Conservation (phyloP, 2,797 vertebrate species). For the Gallirallus australis region DNA sequence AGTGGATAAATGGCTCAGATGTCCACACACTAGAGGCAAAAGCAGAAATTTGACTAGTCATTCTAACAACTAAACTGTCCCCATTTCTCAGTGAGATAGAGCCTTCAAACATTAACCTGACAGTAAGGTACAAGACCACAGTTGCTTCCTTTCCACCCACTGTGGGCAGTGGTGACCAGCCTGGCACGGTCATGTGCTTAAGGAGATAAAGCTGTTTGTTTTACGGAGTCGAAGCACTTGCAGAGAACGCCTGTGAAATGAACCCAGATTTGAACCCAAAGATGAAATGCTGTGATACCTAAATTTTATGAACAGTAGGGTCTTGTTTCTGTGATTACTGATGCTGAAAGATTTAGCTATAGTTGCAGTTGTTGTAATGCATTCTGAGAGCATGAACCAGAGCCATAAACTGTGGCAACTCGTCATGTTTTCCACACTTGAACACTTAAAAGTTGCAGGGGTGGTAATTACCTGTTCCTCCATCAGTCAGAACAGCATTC, state of each 20-base stretch:
- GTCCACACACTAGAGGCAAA: neutral
- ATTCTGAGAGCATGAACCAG: neutral
- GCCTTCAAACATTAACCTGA: neutral
- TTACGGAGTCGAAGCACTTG: neutral
- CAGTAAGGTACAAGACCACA: neutral
- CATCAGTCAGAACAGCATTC: neutral
- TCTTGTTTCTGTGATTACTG: neutral
- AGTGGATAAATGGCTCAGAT: neutral
- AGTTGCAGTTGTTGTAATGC: neutral
- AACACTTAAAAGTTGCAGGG: neutral
- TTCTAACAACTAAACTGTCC: neutral
- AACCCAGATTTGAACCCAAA: neutral
- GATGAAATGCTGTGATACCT: neutral
- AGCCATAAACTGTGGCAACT: neutral
- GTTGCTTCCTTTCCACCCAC: neutral
- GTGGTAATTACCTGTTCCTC: neutral
- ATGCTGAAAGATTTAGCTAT: neutral
- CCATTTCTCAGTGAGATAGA: neutral
- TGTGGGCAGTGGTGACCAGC: neutral
- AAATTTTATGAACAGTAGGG: neutral
- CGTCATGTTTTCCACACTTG: neutral
- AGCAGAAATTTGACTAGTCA: neutral
- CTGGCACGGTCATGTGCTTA: neutral
- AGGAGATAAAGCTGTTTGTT: neutral
- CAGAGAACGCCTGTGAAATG: neutral